Base-by-base conservation (phyloP, 2,113 vertebrate species). In the Cyanoderma ruficeps region DNA sequence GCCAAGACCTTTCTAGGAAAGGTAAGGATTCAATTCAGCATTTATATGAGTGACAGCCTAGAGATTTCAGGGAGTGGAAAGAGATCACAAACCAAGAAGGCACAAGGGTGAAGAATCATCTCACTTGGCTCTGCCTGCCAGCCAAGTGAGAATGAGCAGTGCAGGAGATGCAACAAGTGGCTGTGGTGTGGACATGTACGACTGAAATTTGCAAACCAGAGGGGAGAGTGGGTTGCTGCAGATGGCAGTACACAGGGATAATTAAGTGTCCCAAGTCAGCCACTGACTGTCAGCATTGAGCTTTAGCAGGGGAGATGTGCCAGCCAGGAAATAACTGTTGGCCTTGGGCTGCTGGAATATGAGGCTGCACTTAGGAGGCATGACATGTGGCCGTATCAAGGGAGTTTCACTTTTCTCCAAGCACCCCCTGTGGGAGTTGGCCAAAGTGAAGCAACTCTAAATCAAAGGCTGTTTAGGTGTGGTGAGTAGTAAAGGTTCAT, bases 41-140 rank as follows among this genome's bases (percentile, higher is more conserved):
- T 18, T 75, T 68, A 49, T 3, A 20, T 9, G 41, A 52, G 11
- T 77, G 15, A 25, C 8, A 77, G 14, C 30, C n/a, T 19, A 75
- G 80, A 86, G 30, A 42, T 57, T 84, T 87, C 35, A 59, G 16
- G 11, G 75, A 70, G 35, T 37, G 39, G 52, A 57, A 91, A 25
- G 20, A 44, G 2, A 37, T 22, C 8, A 49, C 33, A 67, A 67
- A 55, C 4, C 1, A 1, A 52, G 21, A 1, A 52, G 11, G 13
- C 33, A 21, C 0, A 0, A 57, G 13, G 9, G 16, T 41, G 53
- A 47, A 61, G 31, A 44, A 68, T 33, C 46, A 87, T n/a, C n/a
- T n/a, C n/a, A n/a, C n/a, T n/a, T n/a, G 60, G 11, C 27, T 49
- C 37, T 55, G 37, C 53, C 46, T 74, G 30, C 20, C 1, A 4